Conservation (phyloP, 2,797 vertebrate genomes). For the Dromococcyx pavoninus region DNA sequence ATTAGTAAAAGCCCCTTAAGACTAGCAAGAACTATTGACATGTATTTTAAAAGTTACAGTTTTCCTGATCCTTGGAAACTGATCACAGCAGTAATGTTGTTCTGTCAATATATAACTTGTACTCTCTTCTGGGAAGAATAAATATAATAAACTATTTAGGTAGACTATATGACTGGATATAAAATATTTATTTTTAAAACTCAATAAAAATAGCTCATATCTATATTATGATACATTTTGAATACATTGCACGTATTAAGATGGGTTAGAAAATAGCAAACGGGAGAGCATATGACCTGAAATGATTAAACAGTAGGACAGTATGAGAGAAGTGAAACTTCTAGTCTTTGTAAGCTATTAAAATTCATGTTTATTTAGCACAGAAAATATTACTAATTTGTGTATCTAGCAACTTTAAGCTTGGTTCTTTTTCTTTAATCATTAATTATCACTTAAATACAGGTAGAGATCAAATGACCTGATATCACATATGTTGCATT, state of each 20-base stretch:
- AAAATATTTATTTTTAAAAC: background rate
- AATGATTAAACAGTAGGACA: background rate
- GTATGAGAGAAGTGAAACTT: background rate
- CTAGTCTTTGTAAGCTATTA: background rate
- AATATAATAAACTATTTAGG: background rate
- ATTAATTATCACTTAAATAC: background rate
- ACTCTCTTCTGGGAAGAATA: background rate
- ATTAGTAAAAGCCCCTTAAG: background rate
- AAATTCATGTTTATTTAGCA: background rate
- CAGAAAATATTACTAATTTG: background rate
- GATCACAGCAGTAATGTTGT: background rate
- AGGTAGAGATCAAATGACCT: constrained; percentile 17
- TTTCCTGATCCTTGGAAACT: background rate
- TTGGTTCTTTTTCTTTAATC: background rate
- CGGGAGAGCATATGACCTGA: background rate
- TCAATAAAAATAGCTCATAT: background rate
- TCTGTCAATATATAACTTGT: background rate
- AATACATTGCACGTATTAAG: background rate
- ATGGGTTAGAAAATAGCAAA: background rate
- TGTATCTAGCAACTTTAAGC: background rate
- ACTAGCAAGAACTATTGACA: background rate
- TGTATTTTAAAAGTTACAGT: background rate
- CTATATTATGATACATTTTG: background rate
- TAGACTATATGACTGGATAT: background rate
- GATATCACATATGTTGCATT: constrained; percentile 3